Evolutionary conservation across 2,113 vertebrate genomes (phyloP).

Genomic region (Eublepharis macularius): DNA sequence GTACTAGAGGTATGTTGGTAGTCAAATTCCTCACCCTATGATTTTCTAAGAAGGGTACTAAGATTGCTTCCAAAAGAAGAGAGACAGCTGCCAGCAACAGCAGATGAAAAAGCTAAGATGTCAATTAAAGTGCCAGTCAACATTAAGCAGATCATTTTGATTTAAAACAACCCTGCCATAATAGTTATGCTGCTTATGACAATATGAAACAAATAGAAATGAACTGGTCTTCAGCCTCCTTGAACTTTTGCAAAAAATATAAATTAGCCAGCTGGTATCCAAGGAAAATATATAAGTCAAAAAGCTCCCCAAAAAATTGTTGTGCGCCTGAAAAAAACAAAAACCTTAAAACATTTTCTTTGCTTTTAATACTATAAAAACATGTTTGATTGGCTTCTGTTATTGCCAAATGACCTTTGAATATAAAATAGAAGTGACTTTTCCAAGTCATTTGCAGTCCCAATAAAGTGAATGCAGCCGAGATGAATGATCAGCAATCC

Average conservation of each 20-base stretch:
- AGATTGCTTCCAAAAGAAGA: slow-evolving; percentile 8
- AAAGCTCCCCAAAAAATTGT: background rate
- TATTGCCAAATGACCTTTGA: slow-evolving; percentile 60
- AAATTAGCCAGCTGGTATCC: background rate
- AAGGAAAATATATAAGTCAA: background rate
- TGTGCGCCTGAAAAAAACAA: background rate
- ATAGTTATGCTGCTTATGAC: background rate
- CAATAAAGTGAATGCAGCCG: slow-evolving; percentile 51
- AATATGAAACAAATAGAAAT: slow-evolving; percentile 10
- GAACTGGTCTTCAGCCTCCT: background rate
- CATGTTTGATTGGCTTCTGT: slow-evolving; percentile 42
- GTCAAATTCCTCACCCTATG: background rate
- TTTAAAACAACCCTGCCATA: slow-evolving; percentile 42
- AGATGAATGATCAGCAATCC: slow-evolving; percentile 62
- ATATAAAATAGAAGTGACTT: slow-evolving; percentile 58
- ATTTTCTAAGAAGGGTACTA: slow-evolving; percentile 11
- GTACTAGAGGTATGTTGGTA: background rate
- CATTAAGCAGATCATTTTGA: slow-evolving; percentile 35
- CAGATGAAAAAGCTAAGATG: slow-evolving; percentile 32
- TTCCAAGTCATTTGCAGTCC: slow-evolving; percentile 57
- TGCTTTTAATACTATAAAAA: slow-evolving; percentile 41
- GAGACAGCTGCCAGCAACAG: slow-evolving; percentile 42
- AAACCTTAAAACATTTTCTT: slow-evolving; percentile 7
- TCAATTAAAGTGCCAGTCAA: slow-evolving; percentile 40
- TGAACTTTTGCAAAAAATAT: slow-evolving; percentile 16